A percentile compares a stretch with the other conserved stretches of the same genome.
These are phyloP conservation scores for Augochlorella aurata DNA, from an alignment of 2,888 invertebrate species.

Conservation along the genomic window DNA sequence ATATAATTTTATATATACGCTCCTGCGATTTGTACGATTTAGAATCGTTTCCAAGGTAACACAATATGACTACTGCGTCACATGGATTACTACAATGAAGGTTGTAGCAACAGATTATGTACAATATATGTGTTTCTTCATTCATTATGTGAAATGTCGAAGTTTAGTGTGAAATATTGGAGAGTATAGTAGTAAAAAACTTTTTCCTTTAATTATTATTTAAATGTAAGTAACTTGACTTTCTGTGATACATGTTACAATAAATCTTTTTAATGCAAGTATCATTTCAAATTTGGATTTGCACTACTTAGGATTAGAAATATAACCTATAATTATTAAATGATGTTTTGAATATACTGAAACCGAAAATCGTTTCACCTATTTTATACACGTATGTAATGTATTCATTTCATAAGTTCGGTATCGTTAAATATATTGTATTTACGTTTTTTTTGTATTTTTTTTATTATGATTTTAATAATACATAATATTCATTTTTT, in stretches of 20 bases:
- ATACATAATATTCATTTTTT: background rate
- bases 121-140: conserved; percentile 31
- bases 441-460: background rate
- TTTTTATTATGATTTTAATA: background rate
- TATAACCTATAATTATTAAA: conserved; percentile 46
- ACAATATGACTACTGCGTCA: conserved; percentile 41
- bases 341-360: background rate
- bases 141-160: conserved; percentile 37
- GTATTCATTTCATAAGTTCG: background rate
- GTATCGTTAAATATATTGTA: background rate
- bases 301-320: conserved; percentile 8
- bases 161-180: conserved; percentile 22
- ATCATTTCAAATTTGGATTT: background rate
- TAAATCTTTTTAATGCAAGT: conserved; percentile 12
- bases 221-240: conserved; percentile 36
- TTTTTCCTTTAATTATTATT: conserved; percentile 23
- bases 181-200: conserved; percentile 26
- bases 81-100: conserved; percentile 58
- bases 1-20: conserved; percentile 21
- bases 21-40: conserved; percentile 37
- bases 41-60: conserved; percentile 66
- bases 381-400: background rate
- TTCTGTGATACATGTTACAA: background rate
- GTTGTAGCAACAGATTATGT: conserved; percentile 53
- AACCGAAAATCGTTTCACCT: background rate